Conservation (phyloP, 2,888 invertebrate species). For the Cactoblastis cactorum region DNA sequence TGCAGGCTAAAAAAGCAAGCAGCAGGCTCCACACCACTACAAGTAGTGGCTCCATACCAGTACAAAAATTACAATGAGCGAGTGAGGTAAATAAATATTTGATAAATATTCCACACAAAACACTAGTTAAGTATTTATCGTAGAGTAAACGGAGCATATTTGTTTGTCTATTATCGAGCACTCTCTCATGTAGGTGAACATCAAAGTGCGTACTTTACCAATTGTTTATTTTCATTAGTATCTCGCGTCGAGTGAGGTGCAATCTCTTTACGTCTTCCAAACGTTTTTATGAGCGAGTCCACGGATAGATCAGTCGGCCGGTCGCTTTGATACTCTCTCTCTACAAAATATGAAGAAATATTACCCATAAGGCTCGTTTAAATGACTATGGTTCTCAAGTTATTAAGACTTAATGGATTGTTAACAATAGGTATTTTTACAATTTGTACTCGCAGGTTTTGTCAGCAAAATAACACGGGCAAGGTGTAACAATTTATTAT, state of each 20-base stretch:
- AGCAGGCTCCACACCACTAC: too few relatives aligned
- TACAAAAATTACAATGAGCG: too few relatives aligned
- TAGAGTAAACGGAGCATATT: neutral
- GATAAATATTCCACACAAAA: too few relatives aligned
- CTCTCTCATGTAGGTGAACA: slow-evolving; percentile 36
- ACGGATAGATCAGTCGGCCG: neutral
- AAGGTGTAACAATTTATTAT: too few relatives aligned
- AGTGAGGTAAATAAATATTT: too few relatives aligned
- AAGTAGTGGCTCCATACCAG: too few relatives aligned
- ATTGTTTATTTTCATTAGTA: slow-evolving; percentile 59
- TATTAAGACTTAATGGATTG: neutral
- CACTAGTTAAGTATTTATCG: neutral
- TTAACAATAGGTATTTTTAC: too few relatives aligned
- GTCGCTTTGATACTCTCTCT: neutral
- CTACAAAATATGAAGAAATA: neutral
- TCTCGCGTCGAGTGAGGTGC: slow-evolving; percentile 33
- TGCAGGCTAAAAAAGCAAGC: too few relatives aligned
- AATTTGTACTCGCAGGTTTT: too few relatives aligned
- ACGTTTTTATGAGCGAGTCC: slow-evolving; percentile 1
- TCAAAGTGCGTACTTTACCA: slow-evolving; percentile 44
- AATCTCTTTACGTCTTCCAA: neutral
- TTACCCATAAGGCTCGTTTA: neutral
- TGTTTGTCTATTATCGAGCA: slow-evolving; percentile 19
- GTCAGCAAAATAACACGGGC: too few relatives aligned
- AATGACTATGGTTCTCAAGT: neutral